Conservation (phyloP, 2,797 vertebrate genomes). For the Ctenochaetus hawaiiensis region DNA sequence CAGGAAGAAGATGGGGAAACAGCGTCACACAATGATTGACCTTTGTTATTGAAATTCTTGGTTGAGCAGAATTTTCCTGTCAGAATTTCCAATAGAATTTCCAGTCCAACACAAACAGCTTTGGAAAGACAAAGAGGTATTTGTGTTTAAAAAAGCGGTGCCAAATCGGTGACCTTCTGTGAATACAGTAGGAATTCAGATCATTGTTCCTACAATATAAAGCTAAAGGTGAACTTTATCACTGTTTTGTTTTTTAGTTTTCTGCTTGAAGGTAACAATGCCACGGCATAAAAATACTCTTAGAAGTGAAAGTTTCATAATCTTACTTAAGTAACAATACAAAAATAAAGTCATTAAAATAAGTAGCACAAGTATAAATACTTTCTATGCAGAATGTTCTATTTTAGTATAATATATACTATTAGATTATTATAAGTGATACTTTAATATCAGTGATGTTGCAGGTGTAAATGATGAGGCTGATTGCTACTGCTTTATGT, state of each 20-base stretch:
- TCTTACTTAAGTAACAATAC: not conserved
- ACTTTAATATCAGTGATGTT: not conserved
- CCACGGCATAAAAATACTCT: too few relatives aligned
- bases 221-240: constrained; percentile 14
- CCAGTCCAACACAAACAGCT: constrained; percentile 40
- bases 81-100: constrained; percentile 59
- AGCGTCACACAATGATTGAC: constrained; percentile 25
- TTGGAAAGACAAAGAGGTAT: constrained; percentile 21
- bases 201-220: not conserved
- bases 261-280: too few relatives aligned
- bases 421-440: not conserved
- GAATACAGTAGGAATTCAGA: constrained; percentile 20
- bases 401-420: not conserved
- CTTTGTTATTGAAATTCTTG: constrained; percentile 45
- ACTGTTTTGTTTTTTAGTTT: too few relatives aligned
- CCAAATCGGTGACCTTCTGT: constrained; percentile 24
- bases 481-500: not conserved
- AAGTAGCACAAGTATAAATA: not conserved
- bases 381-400: not conserved
- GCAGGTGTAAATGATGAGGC: not conserved
- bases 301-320: too few relatives aligned
- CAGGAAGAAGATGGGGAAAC: constrained; percentile 11
- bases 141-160: constrained; percentile 37
- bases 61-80: constrained; percentile 39
- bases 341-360: not conserved